A percentile compares a stretch with the other conserved stretches of the same genome.
Conservation (phyloP, 2,797 vertebrate genomes). For the Pyrocephalus nanus region DNA sequence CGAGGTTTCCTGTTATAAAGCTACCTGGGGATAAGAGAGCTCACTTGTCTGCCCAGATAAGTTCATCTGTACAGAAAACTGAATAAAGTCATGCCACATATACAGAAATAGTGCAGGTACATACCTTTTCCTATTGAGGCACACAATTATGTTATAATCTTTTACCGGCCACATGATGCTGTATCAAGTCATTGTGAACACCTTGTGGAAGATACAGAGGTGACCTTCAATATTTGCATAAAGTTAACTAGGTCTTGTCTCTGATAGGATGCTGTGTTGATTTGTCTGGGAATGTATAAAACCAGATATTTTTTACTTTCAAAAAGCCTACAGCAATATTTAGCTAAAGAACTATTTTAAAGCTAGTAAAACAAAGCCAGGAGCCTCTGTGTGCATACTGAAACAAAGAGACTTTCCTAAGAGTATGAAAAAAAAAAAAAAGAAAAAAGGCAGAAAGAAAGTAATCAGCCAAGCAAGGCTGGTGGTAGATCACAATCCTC, state of each 20-base stretch:
- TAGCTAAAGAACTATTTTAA: not conserved
- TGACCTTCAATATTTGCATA: not conserved
- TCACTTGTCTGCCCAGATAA: not conserved
- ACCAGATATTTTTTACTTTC: not conserved
- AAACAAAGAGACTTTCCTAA: not conserved
- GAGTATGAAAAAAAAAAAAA: not conserved
- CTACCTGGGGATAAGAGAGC: not conserved
- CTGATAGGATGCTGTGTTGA: not conserved
- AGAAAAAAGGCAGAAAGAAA: not conserved
- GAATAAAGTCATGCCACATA: not conserved
- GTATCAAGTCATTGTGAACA: not conserved
- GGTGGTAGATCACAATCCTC: accelerated
- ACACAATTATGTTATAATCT: not conserved
- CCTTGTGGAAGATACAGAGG: not conserved
- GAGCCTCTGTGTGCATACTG: not conserved
- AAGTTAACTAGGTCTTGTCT: not conserved
- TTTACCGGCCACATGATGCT: not conserved
- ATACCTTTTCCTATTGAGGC: not conserved
- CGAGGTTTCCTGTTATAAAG: not conserved
- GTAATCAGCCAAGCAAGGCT: not conserved
- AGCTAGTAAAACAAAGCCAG: not conserved
- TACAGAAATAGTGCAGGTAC: not conserved
- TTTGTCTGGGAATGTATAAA: not conserved
- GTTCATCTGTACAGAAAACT: not conserved
- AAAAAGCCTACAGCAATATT: not conserved